These are phyloP conservation scores for Otocyon megalotis DNA, from an alignment of 2,113 vertebrate species.

Conservation along the genomic window DNA sequence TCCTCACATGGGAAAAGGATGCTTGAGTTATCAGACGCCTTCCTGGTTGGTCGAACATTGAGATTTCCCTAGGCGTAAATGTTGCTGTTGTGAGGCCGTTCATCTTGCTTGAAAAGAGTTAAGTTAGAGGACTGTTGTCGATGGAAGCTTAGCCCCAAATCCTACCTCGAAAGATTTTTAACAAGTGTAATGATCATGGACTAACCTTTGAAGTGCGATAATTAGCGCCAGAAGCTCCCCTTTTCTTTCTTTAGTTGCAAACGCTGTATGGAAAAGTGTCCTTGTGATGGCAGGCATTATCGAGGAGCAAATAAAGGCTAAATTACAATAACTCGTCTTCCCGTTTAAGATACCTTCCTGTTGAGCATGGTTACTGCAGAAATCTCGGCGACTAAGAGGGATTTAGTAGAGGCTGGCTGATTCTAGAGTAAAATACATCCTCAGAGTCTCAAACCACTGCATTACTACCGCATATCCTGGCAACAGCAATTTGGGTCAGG, in stretches of 20 bases:
- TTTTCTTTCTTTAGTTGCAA: neutral
- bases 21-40: conserved; percentile 13
- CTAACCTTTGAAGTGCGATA: neutral
- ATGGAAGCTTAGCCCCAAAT: neutral
- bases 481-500: conserved; percentile 75
- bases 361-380: conserved; percentile 34
- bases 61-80: conserved; percentile 2
- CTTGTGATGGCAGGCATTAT: conserved; percentile 1
- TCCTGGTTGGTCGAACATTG: neutral
- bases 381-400: conserved; percentile 18
- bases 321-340: conserved; percentile 36
- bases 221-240: neutral
- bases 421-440: conserved; percentile 54
- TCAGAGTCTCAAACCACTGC: conserved; percentile 58
- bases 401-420: conserved; percentile 15
- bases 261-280: conserved; percentile 24
- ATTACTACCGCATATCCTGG: conserved; percentile 77
- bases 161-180: neutral
- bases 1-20: neutral
- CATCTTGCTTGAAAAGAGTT: conserved; percentile 39
- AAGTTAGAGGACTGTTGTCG: neutral
- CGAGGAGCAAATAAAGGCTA: neutral
- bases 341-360: conserved; percentile 7
- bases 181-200: neutral
- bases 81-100: conserved; percentile 48